Evolutionary conservation across 2,888 invertebrate species (phyloP), one percentile per base, ranked within the genome.

Genomic region (Tricholauxania praeusta): DNA sequence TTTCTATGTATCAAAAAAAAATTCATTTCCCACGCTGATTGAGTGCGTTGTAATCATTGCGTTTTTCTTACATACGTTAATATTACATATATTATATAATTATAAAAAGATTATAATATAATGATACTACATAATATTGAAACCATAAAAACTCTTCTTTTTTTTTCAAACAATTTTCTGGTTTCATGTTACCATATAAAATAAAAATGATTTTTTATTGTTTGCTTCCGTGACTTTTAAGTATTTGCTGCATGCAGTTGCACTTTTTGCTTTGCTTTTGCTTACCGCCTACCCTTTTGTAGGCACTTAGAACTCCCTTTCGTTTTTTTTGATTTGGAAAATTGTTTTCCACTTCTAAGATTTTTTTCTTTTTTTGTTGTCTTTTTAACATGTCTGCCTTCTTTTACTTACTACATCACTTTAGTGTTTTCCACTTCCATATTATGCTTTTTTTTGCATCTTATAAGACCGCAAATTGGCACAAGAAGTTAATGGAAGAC

Each of bases 401-500:
- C 57, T 39, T 32, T 63, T 47, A 19, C 49, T 14, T 64, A 14
- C 15, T 12, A 49, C 10, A 32, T 8, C 22, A n/a, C n/a, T 60
- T 28, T 28, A 22, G 8, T 7, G 14, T 60, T 60, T 57, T 32
- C 39, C 60, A 12, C 14, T 60, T 32, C 22, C 17, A 19, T 66
- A 52, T 32, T 48, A n/a, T 17, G 60, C 39, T 57, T 12, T 67
- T 64, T n/a, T 64, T 63, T 47, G 39, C 14, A 28, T 52, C 32
- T 55, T 78, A 74, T 77, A 78, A 79, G 80, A 79, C 79, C 81
- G 77, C 81, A 82, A 82, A 81, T 81, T 81, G 82, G 79, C 77
- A 75, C 75, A 79, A 77, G 78, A 77, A 76, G 78, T 72, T 78
- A 75, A 78, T 78, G 76, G 78, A 80, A 22, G 51, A 60, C 82